Base-by-base conservation (phyloP, 37 sponge, comb jelly and placozoan genomes). In the Tethya wilhelma region DNA sequence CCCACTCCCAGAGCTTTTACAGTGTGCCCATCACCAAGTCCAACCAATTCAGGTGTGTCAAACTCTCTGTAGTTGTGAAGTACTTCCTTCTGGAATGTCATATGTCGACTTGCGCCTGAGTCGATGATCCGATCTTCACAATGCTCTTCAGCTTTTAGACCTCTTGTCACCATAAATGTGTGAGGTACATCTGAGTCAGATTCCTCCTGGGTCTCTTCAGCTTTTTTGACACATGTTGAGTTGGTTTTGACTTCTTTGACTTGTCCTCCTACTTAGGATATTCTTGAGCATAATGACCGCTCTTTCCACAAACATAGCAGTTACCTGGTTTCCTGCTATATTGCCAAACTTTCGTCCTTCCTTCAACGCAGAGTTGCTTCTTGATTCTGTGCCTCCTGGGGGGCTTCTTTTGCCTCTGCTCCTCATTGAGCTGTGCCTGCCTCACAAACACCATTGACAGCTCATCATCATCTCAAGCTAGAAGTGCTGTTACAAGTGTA, bases 401-500 rank as follows among this genome's bases (percentile, higher is more conserved):
- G 34, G 4, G 6, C 34, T 67, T 67, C 32, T 38, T 38, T 31
- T 31, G 67, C 39, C 67, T 67, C 39, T 77, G 64, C 44, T 77
- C 78, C 56, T 77, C 67, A 29, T 77, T 66, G 2, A 77, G 65
- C 7, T 64, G 32, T 11, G 78, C 64, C 63, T 64, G 65, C 65
- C 63, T 77, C 20, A 77, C 78, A 64, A 37, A 77, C 44, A 77
- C 67, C 66, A 77, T 28, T 1, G 64, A 64, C 29, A 60, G 78
- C 23, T 77, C 64, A 23, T 77, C 64, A 38, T 77, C 78, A 33
- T 28, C 67, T 77, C 64, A 2, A 25, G 78, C 78, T 62, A 77
- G 30, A 44, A 77, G 78, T 23, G 78, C 65, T 23, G 78, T 77
- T 56, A 77, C 78, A 12, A 77, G 44, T 28, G 78, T 77, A 33